Evolutionary conservation across 1,140 invertebrate genomes (phyloP), one percentile per base, ranked within the genome.

Genomic region (Panagrolaimus sp.): DNA sequence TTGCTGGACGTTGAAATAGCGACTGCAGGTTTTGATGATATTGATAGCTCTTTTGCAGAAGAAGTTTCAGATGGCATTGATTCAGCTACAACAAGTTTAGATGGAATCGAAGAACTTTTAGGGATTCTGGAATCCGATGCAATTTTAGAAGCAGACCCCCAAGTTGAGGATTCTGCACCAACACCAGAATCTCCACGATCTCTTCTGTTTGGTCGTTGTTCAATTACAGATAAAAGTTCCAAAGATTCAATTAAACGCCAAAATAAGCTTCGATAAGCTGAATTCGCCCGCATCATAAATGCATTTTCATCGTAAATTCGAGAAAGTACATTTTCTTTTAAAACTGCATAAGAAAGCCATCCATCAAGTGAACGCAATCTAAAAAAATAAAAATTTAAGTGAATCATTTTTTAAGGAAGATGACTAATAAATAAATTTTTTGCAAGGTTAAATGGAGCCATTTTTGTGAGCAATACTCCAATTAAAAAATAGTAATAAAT

Each of bases 311-410:
- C 43, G 61, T 82, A 82, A 20, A 82, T 53, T 23, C 66, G 48
- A 25, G 45, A 51, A 16, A 82, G 65, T 11, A 76, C 70, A 14
- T 77, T 75, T 63, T 82, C 80, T 67, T 82, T 82, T 20, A 82
- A 65, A n/a, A 82, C 81, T 25, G 78, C 77, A 64, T 82, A 82
- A 53, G 71, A 70, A n/a, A 82, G 70, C 79, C 79, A 82, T 45
- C 75, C 73, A 38, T 73, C 73, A 11, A 73, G 63, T 2, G 73
- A 76, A 20, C 67, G 66, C 51, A 74, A 70, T 69, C 72, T 75
- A 63, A 38, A 74, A 63, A n/a, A 69, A n/a, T n/a, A n/a, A 2
- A n/a, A 0, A 20, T 57, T 25, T 57, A 11, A 25, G 13, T 57
- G 47, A 48, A 57, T 23, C 27, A 11, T 7, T 48, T 23, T 20